Percentiles rank a stretch among this genome's conserved stretches.
These are phyloP conservation scores for Ruditapes philippinarum DNA, from an alignment of 1,140 invertebrate genomes.

Conservation along the genomic window DNA sequence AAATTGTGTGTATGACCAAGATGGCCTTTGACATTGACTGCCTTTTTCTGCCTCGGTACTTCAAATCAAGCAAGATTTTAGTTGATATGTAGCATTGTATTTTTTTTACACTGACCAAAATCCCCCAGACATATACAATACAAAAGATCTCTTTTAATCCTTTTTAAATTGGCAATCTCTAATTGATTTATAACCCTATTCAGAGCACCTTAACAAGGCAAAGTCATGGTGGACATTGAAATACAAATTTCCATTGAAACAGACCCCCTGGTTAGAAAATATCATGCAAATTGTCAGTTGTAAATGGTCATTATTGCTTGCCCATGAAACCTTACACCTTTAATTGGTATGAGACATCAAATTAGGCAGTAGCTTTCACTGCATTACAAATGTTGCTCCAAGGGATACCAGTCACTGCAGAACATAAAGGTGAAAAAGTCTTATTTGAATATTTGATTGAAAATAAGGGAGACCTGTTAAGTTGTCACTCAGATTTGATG, in stretches of 20 bases:
- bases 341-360: conserved; percentile 51
- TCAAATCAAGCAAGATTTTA: neutral
- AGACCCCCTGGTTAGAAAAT: conserved; percentile 40
- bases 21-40: neutral
- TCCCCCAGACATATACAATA: neutral
- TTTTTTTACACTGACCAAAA: neutral
- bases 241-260: neutral
- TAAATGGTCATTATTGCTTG: conserved; percentile 43
- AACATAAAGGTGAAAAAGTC: conserved; percentile 1
- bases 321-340: conserved; percentile 47
- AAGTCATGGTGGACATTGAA: conserved; percentile 18
- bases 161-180: neutral
- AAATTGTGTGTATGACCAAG: no score
- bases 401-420: neutral
- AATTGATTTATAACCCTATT: conserved; percentile 38
- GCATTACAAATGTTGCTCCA: neutral
- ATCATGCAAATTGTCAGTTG: conserved; percentile 14
- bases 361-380: conserved; percentile 43
- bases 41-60: conserved; percentile 8
- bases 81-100: neutral
- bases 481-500: conserved; percentile 39
- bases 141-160: neutral
- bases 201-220: conserved; percentile 12
- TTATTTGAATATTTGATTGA: neutral
- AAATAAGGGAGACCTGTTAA: conserved; percentile 33